Base-by-base conservation (phyloP, 2,113 vertebrate species). In the Mirza zaza region DNA sequence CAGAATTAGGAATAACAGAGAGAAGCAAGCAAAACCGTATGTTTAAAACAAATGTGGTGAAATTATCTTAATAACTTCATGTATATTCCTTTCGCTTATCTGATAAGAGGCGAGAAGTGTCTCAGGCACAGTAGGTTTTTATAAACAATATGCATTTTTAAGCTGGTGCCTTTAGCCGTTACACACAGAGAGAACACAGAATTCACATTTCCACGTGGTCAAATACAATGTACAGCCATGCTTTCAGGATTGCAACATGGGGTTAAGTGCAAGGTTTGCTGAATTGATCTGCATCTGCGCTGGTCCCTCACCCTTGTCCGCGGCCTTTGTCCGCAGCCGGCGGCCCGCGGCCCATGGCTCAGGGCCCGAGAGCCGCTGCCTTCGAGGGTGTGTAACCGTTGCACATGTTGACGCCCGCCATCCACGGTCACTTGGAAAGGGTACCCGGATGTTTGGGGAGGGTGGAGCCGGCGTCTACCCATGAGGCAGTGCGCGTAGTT, bases 371-470 rank as follows among this genome's bases (percentile, higher is more conserved):
- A 0, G 32, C 39, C 0, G 3, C 1, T 15, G 76, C 67, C 90
- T 84, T 96, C 90, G 87, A 96, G 65, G 52, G 17, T 3, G 1
- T 32, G 21, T n/a, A 48, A 70, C 20, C 1, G 14, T 42, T 4
- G 81, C 94, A 95, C 95, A 81, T 88, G 95, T 57, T 42, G 4
- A 18, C 21, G 21, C 39, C 57, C 29, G 39, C 68, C 12, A 39
- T 23, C 50, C 4, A 0, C 0, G 1, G 50, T 18, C 73, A 0
- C 21, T 79, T 93, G 76, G 13, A 32, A 84, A 68, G 79, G 59
- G 42, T 36, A n/a, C 92, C 97, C 97, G 96, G 96, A 97, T 97
- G 90, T 95, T 34, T 14, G 32, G 84, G 20, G 84, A 21, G 55
- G 55, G 55, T 2, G 70, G 83, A 39, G 57, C 27, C 27, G 18